A percentile compares a stretch with the other conserved stretches of the same genome.
Evolutionary conservation across 2,888 invertebrate genomes (phyloP).

Genomic region (Drosophila mettleri): DNA sequence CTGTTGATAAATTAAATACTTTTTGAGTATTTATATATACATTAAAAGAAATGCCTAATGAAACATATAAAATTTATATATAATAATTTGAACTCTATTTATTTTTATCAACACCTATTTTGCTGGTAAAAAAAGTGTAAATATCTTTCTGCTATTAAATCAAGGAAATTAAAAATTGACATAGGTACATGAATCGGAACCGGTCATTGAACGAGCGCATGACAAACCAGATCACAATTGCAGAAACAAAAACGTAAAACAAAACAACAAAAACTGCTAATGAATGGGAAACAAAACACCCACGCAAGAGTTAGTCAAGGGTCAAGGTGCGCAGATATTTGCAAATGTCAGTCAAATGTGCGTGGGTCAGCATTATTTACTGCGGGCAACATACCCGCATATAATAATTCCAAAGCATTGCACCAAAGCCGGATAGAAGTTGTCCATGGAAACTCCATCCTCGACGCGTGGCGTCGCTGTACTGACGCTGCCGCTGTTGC

Average conservation of each 20-base stretch:
- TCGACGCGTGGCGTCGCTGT: slow-evolving; percentile 50
- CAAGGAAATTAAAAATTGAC: slow-evolving; percentile 27
- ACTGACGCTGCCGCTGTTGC: slow-evolving; percentile 27
- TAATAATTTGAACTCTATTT: background rate
- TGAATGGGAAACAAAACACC: slow-evolving; percentile 8
- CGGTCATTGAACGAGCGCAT: slow-evolving; percentile 52
- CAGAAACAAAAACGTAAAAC: slow-evolving; percentile 11
- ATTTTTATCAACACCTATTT: background rate
- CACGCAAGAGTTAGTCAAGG: slow-evolving; percentile 9
- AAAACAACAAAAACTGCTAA: slow-evolving; percentile 20
- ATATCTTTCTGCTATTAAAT: background rate
- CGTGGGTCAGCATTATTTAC: slow-evolving; percentile 5
- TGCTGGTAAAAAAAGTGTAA: background rate
- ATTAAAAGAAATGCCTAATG: background rate
- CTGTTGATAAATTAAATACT: background rate
- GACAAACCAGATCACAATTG: slow-evolving; percentile 31
- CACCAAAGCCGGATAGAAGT: slow-evolving; percentile 95
- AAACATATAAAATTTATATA: background rate
- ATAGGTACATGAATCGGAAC: slow-evolving; percentile 22
- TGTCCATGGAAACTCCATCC: slow-evolving; percentile 87
- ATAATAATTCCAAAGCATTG: slow-evolving; percentile 96
- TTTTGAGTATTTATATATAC: background rate
- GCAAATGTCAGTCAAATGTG: background rate
- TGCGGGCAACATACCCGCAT: slow-evolving; percentile 91
- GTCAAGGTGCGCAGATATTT: slow-evolving; percentile 14